Evolutionary conservation across 2,888 invertebrate species (phyloP), one percentile per base, ranked within the genome.

Genomic region (Atethmia centrago): DNA sequence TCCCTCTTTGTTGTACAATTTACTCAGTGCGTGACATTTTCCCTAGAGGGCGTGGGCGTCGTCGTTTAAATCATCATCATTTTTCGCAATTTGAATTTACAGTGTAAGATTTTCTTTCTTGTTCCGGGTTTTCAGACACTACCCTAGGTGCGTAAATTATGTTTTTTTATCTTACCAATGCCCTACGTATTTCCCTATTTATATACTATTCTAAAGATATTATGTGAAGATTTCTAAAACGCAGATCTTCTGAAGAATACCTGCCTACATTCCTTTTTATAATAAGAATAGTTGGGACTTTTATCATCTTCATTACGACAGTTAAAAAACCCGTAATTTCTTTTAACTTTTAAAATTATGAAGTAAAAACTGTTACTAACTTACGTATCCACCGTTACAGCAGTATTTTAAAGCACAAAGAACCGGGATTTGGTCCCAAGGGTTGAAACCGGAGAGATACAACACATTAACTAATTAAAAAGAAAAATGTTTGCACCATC

Each of bases 391-490:
- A 49, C 42, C 1, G n/a, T 65, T 10, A 4, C 9, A 69, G 14
- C 31, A 19, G 51, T 42, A 69, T 58, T 62, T 55, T 53, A 31
- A 71, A 55, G 25, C 53, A 67, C 12, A 79, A 62, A 66, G 55
- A 71, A 59, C 49, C 7, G 21, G 36, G 42, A 16, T 40, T 47
- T 0, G 0, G 28, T 63, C 83, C 49, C 71, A 14, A 40, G 40
- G 71, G 83, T 10, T 9, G 7, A 31, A 59, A 63, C 49, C 10
- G 36, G 62, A 55, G 62, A 59, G 64, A 59, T 64, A 76, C 31
- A 56, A 51, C 49, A 69, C 61, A 78, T 83, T 83, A 71, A 51
- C 66, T 83, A 71, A 83, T 80, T 83, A 67, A 78, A 82, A 77
- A 70, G n/a, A 53, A 66, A 61, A 82, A 82, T 45, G 28, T 21